Conservation (phyloP, 1,140 invertebrate species). For the fruit fly (Drosophila melanogaster) region DNA sequence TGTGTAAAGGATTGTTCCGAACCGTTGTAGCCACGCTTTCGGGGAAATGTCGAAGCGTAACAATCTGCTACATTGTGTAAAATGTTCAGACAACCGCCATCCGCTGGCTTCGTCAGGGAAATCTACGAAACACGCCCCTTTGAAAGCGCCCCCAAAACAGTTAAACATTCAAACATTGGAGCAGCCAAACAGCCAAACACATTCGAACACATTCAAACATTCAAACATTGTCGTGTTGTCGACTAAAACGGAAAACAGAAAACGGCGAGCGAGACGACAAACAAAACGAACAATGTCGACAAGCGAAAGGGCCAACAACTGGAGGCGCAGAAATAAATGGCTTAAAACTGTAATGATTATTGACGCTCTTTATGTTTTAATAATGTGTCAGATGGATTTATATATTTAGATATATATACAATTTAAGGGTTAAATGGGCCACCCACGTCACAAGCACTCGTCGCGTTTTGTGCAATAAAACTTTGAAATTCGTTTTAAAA, state of each 20-base stretch:
- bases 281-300: slow-evolving; percentile 40
- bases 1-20: slow-evolving; percentile 72
- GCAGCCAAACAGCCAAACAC: slow-evolving; percentile 18
- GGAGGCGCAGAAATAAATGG: slow-evolving; percentile 66
- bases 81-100: slow-evolving; percentile 62
- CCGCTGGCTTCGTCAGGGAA: slow-evolving; percentile 51
- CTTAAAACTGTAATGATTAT: slow-evolving; percentile 79
- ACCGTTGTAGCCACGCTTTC: slow-evolving; percentile 62
- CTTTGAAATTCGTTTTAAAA: slow-evolving; percentile 81
- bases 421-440: slow-evolving; percentile 74
- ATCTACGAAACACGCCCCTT: slow-evolving; percentile 56
- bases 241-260: slow-evolving; percentile 3
- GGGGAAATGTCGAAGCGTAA: slow-evolving; percentile 73
- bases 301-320: slow-evolving; percentile 30
- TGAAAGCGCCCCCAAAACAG: slow-evolving; percentile 23
- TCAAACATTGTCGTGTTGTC: slow-evolving; percentile 49
- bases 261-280: slow-evolving; percentile 7
- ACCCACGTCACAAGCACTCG: slow-evolving; percentile 73
- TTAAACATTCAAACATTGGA: slow-evolving; percentile 20
- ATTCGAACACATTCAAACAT: slow-evolving; percentile 29
- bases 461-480: slow-evolving; percentile 69
- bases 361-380: slow-evolving; percentile 83
- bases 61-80: slow-evolving; percentile 78
- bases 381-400: slow-evolving; percentile 74
- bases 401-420: background rate